phyloP scores from a whole-genome alignment of 1,140 invertebrate species.

The Leptopilina boulardi region DNA sequence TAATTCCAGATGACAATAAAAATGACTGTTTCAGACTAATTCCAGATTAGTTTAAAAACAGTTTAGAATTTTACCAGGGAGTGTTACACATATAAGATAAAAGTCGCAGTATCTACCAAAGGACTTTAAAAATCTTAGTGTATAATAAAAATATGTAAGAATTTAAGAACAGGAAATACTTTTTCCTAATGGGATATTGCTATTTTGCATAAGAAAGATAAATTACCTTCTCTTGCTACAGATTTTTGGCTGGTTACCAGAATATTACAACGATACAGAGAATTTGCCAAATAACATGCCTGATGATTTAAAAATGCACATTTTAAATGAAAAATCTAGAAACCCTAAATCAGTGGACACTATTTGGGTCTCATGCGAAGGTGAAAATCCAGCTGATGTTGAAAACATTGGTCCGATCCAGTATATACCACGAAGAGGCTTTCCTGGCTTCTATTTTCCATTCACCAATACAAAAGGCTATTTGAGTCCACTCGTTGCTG shows the following conservation, averaged over 20 bases:
- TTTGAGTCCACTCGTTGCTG: conserved; percentile 91
- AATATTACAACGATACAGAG: conserved; percentile 85
- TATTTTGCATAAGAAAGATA: too few species aligned
- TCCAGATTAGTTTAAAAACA: too few species aligned
- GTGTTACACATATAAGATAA: too few species aligned
- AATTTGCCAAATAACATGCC: conserved; percentile 85
- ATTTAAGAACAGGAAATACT: too few species aligned
- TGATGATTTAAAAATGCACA: conserved; percentile 84
- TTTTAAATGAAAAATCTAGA: conserved; percentile 72
- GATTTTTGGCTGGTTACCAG: conserved; percentile 89
- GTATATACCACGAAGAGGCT: conserved; percentile 87
- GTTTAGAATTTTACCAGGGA: too few species aligned
- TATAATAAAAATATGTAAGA: too few species aligned
- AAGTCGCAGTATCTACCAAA: too few species aligned
- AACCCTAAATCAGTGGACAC: conserved; percentile 78
- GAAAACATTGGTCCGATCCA: conserved; percentile 92
- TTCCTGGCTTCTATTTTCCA: conserved; percentile 88
- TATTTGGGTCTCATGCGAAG: conserved; percentile 92
- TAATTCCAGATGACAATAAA: too few species aligned
- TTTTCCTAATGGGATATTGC: too few species aligned
- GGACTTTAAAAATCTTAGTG: too few species aligned
- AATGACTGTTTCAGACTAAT: too few species aligned
- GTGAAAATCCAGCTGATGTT: conserved; percentile 92
- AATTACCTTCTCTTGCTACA: conserved; percentile 66
- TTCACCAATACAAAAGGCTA: conserved; percentile 89